Conservation (phyloP, 2,888 invertebrate species). For the Pseudococcus viburni region DNA sequence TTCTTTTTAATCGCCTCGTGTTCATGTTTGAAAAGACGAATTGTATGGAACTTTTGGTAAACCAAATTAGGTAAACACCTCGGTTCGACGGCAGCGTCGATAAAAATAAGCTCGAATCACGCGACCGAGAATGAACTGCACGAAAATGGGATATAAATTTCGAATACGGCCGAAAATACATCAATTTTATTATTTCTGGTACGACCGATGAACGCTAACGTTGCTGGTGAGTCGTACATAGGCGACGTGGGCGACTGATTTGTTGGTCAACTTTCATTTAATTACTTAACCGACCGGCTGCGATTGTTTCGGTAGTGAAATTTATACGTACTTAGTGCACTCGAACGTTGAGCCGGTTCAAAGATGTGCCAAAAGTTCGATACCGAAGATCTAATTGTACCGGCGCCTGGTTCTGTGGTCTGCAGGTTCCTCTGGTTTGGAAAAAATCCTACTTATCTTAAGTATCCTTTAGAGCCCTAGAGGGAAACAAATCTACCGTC, state of each 20-base stretch:
- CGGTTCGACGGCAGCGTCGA: background rate
- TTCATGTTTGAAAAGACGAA: background rate
- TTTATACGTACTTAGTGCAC: background rate
- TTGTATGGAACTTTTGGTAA: background rate
- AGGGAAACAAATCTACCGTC: conserved; percentile 4
- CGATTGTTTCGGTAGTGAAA: conserved; percentile 29
- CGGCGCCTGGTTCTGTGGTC: background rate
- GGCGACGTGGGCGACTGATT: conserved; percentile 48
- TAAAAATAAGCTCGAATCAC: conserved; percentile 55
- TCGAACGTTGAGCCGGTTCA: background rate
- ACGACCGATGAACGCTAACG: background rate
- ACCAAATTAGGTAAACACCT: conserved; percentile 49
- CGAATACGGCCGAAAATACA: conserved; percentile 21
- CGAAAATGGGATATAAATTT: conserved; percentile 27
- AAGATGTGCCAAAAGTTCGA: conserved; percentile 23
- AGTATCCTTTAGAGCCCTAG: background rate
- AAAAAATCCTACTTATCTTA: background rate
- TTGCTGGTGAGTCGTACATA: background rate
- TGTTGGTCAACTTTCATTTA: conserved; percentile 55
- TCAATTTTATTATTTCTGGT: conserved; percentile 38
- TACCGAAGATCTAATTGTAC: background rate
- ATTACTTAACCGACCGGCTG: conserved; percentile 38
- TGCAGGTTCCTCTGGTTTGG: background rate
- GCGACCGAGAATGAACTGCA: conserved; percentile 38
- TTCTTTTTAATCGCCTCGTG: background rate